Base-by-base conservation (phyloP, 1,140 invertebrate genomes). In the Tetramorium simillimum region DNA sequence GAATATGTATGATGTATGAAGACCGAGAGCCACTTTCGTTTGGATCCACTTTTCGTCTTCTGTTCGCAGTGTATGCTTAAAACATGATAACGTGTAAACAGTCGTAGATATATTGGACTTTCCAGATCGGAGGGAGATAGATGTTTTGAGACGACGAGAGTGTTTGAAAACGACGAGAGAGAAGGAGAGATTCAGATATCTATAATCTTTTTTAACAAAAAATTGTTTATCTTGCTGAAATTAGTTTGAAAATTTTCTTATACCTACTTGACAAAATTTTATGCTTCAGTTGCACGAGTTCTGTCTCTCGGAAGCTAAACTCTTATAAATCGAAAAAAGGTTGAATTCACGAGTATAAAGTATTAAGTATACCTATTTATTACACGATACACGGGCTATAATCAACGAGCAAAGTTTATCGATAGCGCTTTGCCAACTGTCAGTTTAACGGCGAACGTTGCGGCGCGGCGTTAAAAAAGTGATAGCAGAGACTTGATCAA, bases 1-100 rank as follows among this genome's bases (percentile, higher is more conserved):
- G 69, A 75, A 40, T 46, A 60, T 46, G 18, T 21, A 72, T 62
- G 80, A 82, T 82, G 67, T 82, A 82, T 82, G 80, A 72, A 82
- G 67, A 80, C 63, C 33, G 49, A 81, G 51, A 40, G 62, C 80
- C 80, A 73, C 53, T 84, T 75, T 49, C 69, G 40, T 75, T 73
- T 24, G 28, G 40, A 49, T 43, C 53, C 24, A 84, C 69, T 84
- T 81, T 73, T 84, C 70, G 53, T 46, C 43, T 49, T 28, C 43
- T 43, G 18, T 75, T n/a, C 37, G 14, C 18, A 24, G 40, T 56
- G 40, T 60, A 69, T 33, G 51, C 24, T 82, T 82, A 72, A 82
- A 73, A 82, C 43, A 40, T 46, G 40, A 82, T 82, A 84, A 84
- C n/a, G 18, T 24, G 43, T 56, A 72, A 70, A 43, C 60, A 49